A percentile compares a stretch with the other conserved stretches of the same genome.
These are phyloP conservation scores for Puntigrus tetrazona DNA, from an alignment of 2,113 vertebrate species.

Conservation along the genomic window DNA sequence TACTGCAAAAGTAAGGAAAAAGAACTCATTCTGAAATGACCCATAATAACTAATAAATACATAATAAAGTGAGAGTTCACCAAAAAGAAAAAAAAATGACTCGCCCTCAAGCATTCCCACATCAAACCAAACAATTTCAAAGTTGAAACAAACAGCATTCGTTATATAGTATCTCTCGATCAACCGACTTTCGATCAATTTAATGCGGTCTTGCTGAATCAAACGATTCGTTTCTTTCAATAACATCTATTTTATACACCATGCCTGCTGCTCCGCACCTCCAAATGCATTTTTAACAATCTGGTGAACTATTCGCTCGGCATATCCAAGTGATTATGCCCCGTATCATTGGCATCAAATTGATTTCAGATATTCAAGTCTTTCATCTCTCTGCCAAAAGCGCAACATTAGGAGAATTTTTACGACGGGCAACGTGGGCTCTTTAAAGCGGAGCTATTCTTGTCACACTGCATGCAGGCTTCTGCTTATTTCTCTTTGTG, in stretches of 20 bases:
- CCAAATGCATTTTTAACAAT: conserved; percentile 36
- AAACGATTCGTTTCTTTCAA: neutral
- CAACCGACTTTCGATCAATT: neutral
- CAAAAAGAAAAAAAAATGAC: too few relatives aligned
- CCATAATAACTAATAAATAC: neutral
- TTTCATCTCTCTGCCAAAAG: conserved; percentile 48
- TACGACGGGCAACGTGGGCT: conserved; percentile 14
- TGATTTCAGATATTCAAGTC: conserved; percentile 23
- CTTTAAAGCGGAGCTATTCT: conserved; percentile 26
- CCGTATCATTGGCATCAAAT: conserved; percentile 41
- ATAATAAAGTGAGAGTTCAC: neutral
- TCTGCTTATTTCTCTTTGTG: conserved; percentile 27
- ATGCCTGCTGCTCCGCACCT: neutral
- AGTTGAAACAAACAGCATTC: neutral
- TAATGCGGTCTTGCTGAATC: neutral
- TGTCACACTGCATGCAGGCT: conserved; percentile 22
- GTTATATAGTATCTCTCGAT: neutral
- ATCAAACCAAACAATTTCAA: neutral
- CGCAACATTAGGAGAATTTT: conserved; percentile 6
- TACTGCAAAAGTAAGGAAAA: neutral
- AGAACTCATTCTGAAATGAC: neutral
- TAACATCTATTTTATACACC: neutral
- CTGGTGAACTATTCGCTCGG: conserved; percentile 6
- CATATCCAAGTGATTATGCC: conserved; percentile 17
- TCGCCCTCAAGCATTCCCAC: too few relatives aligned